Conservation (phyloP, 2,888 invertebrate species). For the Baccha elongata region DNA sequence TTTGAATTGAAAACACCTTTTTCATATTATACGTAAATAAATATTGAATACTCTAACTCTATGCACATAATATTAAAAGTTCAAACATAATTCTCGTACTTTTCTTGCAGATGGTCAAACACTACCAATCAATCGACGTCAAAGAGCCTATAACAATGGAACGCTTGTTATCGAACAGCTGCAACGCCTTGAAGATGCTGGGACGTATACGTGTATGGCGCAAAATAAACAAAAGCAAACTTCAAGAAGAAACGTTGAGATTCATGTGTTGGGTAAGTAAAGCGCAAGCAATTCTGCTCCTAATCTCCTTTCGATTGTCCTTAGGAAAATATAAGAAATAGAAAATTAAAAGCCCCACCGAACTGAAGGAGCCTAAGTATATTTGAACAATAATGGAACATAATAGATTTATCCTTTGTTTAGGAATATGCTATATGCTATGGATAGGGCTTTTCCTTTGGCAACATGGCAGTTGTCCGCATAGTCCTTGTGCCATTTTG, state of each 20-base stretch:
- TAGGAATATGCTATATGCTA: constrained; percentile 42
- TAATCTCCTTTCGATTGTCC: constrained; percentile 20
- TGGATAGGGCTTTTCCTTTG: constrained; percentile 24
- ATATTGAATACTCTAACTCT: too few species aligned
- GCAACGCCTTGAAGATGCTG: constrained; percentile 92
- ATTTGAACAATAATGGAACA: constrained; percentile 54
- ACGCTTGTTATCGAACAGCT: constrained; percentile 93
- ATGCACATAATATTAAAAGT: too few species aligned
- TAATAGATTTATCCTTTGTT: constrained; percentile 67
- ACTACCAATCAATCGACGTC: constrained; percentile 93
- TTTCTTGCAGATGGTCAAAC: constrained; percentile 88
- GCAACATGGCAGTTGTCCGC: constrained; percentile 60
- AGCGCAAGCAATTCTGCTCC: not conserved
- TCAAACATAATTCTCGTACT: not conserved
- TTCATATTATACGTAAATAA: too few species aligned
- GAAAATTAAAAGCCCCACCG: constrained; percentile 1
- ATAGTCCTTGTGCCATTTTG: constrained; percentile 58
- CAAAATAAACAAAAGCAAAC: constrained; percentile 92
- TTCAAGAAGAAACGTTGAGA: constrained; percentile 89
- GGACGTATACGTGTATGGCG: constrained; percentile 95
- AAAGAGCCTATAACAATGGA: constrained; percentile 93
- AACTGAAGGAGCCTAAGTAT: constrained; percentile 22
- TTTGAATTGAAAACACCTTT: too few species aligned
- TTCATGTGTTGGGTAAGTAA: constrained; percentile 87
- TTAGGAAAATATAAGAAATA: constrained; percentile 31